Conservation (phyloP, 2,113 vertebrate genomes). For the Gallinago jamesoni region DNA sequence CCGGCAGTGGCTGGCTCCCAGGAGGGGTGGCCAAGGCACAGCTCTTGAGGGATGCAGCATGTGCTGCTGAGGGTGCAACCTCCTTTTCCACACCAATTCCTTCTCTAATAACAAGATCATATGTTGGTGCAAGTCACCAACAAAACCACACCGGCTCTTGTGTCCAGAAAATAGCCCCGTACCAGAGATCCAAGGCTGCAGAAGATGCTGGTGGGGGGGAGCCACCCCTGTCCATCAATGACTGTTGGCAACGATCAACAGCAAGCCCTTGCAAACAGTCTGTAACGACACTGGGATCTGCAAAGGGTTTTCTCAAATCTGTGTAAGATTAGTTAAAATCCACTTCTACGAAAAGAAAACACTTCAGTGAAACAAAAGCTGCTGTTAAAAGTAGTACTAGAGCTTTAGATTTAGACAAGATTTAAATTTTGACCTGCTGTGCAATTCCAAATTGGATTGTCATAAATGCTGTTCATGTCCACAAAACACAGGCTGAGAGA, state of each 20-base stretch:
- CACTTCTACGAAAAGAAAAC: neutral
- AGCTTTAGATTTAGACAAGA: neutral
- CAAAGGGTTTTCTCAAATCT: neutral
- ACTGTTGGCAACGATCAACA: neutral
- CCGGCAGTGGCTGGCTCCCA: neutral
- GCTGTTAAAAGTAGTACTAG: neutral
- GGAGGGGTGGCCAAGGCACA: neutral
- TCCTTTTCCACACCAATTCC: fast-evolving
- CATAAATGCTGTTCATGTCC: neutral
- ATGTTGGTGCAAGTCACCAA: neutral
- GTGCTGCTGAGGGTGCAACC: neutral
- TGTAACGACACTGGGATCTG: neutral
- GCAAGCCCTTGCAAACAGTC: neutral
- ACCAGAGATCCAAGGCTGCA: neutral
- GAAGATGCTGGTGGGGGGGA: neutral
- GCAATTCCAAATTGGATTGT: neutral
- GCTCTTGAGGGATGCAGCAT: fast-evolving
- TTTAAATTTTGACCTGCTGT: neutral
- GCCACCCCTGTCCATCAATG: fast-evolving
- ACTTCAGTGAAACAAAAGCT: neutral
- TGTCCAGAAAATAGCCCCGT: neutral
- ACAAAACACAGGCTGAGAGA: neutral
- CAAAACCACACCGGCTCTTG: neutral
- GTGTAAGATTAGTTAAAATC: neutral
- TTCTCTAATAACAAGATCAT: neutral